Percentiles rank a stretch among this genome's conserved stretches.
Conservation (phyloP, 2,797 vertebrate genomes). For the Kryptolebias ocellatus region DNA sequence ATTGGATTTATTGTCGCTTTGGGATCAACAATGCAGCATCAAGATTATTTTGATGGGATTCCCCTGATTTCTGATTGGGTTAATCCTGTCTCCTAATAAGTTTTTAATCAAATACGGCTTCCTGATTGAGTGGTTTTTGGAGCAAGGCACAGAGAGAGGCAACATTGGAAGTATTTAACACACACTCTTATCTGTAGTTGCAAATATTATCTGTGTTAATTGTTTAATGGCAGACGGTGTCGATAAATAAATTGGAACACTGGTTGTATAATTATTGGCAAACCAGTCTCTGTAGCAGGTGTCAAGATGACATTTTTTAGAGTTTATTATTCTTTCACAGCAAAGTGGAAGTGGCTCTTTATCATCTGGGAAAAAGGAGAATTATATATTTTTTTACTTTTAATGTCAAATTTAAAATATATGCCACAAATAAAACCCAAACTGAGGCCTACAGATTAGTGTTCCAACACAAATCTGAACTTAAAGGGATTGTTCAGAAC, state of each 20-base stretch:
- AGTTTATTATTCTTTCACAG: too few relatives aligned
- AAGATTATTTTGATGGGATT: slow-evolving; percentile 72
- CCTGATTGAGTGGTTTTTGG: slow-evolving; percentile 30
- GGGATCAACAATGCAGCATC: slow-evolving; percentile 13
- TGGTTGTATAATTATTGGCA: neutral
- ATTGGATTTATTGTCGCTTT: slow-evolving; percentile 51
- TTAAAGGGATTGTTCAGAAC: too few relatives aligned
- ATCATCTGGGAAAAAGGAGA: too few relatives aligned
- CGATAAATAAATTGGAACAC: neutral
- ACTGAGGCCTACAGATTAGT: too few relatives aligned
- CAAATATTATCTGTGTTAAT: slow-evolving; percentile 7
- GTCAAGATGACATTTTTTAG: neutral
- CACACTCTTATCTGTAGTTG: slow-evolving; percentile 15
- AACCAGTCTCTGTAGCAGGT: neutral
- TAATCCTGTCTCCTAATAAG: slow-evolving; percentile 62
- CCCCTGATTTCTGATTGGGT: slow-evolving; percentile 59
- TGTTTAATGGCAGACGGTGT: slow-evolving; percentile 7
- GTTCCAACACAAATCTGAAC: too few relatives aligned
- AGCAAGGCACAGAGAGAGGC: neutral
- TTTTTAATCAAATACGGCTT: slow-evolving; percentile 50
- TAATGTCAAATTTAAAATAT: too few relatives aligned
- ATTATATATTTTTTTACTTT: too few relatives aligned
- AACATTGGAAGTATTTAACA: neutral
- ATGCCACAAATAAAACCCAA: too few relatives aligned
- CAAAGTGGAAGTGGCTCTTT: too few relatives aligned